Evolutionary conservation across 2,797 vertebrate species (phyloP), one percentile per base, ranked within the genome.

Genomic region (Distichodus sexfasciatus): DNA sequence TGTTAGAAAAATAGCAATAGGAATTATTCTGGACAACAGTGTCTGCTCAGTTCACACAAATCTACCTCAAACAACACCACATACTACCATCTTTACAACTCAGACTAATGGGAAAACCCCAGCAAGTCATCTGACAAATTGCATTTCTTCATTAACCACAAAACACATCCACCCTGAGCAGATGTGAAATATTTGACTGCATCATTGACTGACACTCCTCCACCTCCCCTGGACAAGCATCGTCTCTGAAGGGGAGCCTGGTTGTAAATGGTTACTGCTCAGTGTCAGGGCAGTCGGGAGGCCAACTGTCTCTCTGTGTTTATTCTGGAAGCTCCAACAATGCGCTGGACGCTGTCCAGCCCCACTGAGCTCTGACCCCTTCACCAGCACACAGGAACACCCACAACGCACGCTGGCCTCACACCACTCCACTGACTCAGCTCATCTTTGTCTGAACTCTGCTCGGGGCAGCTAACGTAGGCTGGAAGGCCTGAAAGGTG

Each of bases 291-390:
- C 8, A 28, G 5, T 46, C 43, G 4, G 53, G 17, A 65, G 53
- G 26, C 9, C 26, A 43, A 51, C 35, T 69, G 61, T 50, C 57
- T 58, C 70, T 58, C 54, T 33, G 31, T 76, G 59, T 80, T 75
- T 80, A 75, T 71, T 62, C 65, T 72, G 59, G 58, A 55, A 46
- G 28, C 57, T 38, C 62, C 43, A 63, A 60, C 51, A 76, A 48
- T 62, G 35, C 28, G 15, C 31, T 79, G 73, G 65, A 72, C 31
- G 54, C 19, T 35, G 17, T 72, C 72, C 73, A 82, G 71, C 40
- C 55, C 53, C 41, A 47, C 41, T 62, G 33, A 44, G 53, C 31
- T 55, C 26, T 3, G 26, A 72, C 53, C 79, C 48, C 26, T 33
- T 74, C 54, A 61, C 29, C 62, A 72, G 33, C 21, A 53, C 28